These are phyloP conservation scores for Pinctada fucata DNA, from an alignment of 2,888 invertebrate genomes.

Conservation along the genomic window DNA sequence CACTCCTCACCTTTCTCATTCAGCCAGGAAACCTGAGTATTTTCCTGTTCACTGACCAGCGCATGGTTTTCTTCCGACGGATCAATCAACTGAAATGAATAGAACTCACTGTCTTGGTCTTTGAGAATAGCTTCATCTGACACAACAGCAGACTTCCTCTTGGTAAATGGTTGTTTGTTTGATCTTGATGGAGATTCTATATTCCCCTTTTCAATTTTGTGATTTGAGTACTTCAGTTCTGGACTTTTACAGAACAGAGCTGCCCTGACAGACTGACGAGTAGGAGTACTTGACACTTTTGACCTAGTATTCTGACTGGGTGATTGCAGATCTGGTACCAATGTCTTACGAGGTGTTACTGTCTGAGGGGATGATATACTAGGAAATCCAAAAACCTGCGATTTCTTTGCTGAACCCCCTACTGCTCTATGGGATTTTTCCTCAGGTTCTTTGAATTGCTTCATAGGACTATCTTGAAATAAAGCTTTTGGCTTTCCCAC, in stretches of 20 bases:
- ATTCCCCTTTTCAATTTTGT: neutral
- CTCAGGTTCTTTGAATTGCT: neutral
- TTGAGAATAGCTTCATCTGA: neutral
- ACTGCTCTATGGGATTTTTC: neutral
- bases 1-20: neutral
- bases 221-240: slow-evolving; percentile 18
- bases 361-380: neutral
- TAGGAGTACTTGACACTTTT: slow-evolving; percentile 49
- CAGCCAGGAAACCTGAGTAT: neutral
- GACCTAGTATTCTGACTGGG: slow-evolving; percentile 59
- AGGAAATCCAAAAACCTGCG: neutral
- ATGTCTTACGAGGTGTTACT: neutral
- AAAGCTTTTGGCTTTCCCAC: slow-evolving; percentile 30
- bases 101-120: neutral
- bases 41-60: neutral
- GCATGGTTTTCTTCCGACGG: neutral
- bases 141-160: neutral
- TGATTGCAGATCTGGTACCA: slow-evolving; percentile 23
- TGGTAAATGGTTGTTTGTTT: neutral
- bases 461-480: slow-evolving; percentile 29
- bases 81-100: neutral
- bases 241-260: slow-evolving; percentile 58
- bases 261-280: slow-evolving; percentile 53
- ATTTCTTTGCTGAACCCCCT: neutral
- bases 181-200: slow-evolving; percentile 10